phyloP scores from a whole-genome alignment of 1,140 invertebrate species.

The Pseudomyrmex gracilis region DNA sequence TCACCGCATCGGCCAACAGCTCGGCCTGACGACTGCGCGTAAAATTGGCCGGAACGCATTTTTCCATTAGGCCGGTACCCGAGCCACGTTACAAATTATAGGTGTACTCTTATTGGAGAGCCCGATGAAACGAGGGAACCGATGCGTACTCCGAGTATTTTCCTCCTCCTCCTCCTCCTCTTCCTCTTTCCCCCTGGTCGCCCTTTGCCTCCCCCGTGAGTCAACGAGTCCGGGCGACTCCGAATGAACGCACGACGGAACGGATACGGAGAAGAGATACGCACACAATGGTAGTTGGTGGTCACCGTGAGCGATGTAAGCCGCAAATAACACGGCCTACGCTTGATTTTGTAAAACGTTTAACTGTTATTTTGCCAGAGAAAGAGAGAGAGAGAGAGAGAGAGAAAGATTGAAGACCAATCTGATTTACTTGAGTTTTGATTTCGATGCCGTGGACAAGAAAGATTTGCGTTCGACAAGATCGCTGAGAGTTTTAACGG shows the following conservation, averaged over 20 bases:
- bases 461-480: not conserved
- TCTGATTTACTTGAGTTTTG: constrained; percentile 10
- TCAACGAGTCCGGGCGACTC: constrained; percentile 19
- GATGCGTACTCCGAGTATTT: constrained; percentile 66
- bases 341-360: constrained; percentile 28
- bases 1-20: constrained; percentile 61
- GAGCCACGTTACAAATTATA: constrained; percentile 81
- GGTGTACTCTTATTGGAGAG: constrained; percentile 79
- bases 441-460: not conserved
- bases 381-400: too few species aligned
- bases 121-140: constrained; percentile 73
- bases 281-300: constrained; percentile 2
- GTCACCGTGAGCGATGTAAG: not conserved
- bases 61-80: constrained; percentile 79
- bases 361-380: constrained; percentile 1
- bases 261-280: not conserved
- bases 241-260: constrained; percentile 41
- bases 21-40: constrained; percentile 72
- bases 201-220: not conserved
- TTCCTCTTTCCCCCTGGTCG: too few species aligned
- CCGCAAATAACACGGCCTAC: constrained; percentile 19
- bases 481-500: not conserved
- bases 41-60: constrained; percentile 81
- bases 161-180: constrained; percentile 29
- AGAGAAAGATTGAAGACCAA: not conserved